Percentiles rank a stretch among this genome's conserved stretches.
Conservation (phyloP, 1,140 invertebrate species). For the Drosophila tristis region DNA sequence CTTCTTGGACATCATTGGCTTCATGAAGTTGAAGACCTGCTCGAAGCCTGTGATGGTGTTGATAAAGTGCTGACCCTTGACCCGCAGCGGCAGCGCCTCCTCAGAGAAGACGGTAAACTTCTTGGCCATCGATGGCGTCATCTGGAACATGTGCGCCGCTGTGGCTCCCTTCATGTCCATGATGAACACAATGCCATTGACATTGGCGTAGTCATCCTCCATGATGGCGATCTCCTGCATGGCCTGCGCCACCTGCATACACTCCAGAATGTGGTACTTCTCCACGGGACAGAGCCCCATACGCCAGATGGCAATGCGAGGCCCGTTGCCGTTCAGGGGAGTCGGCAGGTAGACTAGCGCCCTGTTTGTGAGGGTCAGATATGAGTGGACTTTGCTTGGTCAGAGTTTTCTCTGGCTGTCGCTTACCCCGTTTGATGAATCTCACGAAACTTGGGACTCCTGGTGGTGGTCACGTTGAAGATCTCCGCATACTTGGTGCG, state of each 20-base stretch:
- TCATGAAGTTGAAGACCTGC: slow-evolving; percentile 85
- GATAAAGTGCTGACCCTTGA: slow-evolving; percentile 85
- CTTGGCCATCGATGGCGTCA: slow-evolving; percentile 84
- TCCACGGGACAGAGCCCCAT: slow-evolving; percentile 50
- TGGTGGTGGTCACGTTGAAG: slow-evolving; percentile 75
- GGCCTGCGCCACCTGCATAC: slow-evolving; percentile 53
- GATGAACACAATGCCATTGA: slow-evolving; percentile 84
- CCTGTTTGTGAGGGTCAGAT: slow-evolving; percentile 23
- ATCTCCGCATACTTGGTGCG: slow-evolving; percentile 86
- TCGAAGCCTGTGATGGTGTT: slow-evolving; percentile 85
- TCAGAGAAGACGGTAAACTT: slow-evolving; percentile 85
- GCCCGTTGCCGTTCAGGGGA: slow-evolving; percentile 68
- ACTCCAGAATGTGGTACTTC: slow-evolving; percentile 60
- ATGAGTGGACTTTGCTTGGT: neutral
- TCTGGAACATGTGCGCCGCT: slow-evolving; percentile 84
- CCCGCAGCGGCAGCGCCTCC: slow-evolving; percentile 85
- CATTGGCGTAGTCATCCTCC: slow-evolving; percentile 84
- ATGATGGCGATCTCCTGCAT: slow-evolving; percentile 73
- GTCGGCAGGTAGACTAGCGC: slow-evolving; percentile 71
- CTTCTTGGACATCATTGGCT: slow-evolving; percentile 85
- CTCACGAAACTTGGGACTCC: slow-evolving; percentile 74
- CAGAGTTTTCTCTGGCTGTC: neutral
- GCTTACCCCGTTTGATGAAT: slow-evolving; percentile 85
- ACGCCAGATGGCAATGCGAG: slow-evolving; percentile 58
- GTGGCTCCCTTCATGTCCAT: slow-evolving; percentile 84